A percentile compares a stretch with the other conserved stretches of the same genome.
These are phyloP conservation scores for Clivina fossor DNA, from an alignment of 2,888 invertebrate genomes.

Conservation along the genomic window DNA sequence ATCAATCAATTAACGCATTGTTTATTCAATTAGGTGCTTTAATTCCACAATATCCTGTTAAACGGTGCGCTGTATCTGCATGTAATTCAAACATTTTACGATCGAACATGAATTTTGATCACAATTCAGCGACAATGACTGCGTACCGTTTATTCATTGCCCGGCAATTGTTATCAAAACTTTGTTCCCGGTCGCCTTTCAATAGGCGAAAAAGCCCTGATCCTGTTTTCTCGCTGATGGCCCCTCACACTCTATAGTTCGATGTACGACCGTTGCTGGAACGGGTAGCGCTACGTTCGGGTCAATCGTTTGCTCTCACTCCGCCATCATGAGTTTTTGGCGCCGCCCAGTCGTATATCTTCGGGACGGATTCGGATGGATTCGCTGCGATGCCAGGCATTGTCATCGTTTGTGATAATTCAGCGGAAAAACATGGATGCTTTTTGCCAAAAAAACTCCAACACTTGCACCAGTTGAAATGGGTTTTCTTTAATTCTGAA, in stretches of 20 bases:
- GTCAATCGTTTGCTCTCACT: constrained; percentile 28
- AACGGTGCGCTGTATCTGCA: constrained; percentile 30
- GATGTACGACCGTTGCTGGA: constrained; percentile 13
- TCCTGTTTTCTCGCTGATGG: constrained; percentile 21
- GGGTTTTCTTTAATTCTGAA: background rate
- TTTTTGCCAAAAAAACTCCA: constrained; percentile 4
- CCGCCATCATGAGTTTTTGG: constrained; percentile 28
- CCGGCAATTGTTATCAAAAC: constrained; percentile 15
- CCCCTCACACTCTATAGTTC: constrained; percentile 10
- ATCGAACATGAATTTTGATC: constrained; percentile 21
- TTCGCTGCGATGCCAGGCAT: background rate
- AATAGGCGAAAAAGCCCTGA: constrained; percentile 31
- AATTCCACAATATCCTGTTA: constrained; percentile 33
- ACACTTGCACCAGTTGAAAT: constrained; percentile 1
- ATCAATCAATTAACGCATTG: constrained; percentile 32
- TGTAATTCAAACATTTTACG: constrained; percentile 29
- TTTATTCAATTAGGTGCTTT: constrained; percentile 32
- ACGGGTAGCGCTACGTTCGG: constrained; percentile 24
- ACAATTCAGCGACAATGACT: constrained; percentile 2
- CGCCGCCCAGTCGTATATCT: constrained; percentile 30
- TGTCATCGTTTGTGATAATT: background rate
- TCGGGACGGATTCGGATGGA: constrained; percentile 12
- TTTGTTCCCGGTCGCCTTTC: constrained; percentile 20
- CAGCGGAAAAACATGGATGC: constrained; percentile 14
- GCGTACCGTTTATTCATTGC: constrained; percentile 12